Evolutionary conservation across 2,113 vertebrate genomes (phyloP), one percentile per base, ranked within the genome.

Genomic region (Myiozetetes cayanensis): DNA sequence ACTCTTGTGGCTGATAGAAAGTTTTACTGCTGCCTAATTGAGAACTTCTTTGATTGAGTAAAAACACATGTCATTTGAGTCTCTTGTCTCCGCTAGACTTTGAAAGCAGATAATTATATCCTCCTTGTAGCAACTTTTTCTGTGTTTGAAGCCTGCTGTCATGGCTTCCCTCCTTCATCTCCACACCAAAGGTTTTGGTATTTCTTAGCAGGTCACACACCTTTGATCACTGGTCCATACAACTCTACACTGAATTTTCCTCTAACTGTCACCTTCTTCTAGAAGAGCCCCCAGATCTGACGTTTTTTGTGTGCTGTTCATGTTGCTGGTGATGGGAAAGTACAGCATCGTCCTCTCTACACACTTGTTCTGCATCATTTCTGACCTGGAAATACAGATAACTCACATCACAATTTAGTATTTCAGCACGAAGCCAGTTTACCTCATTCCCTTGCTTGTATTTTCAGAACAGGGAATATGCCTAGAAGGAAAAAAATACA

Each of bases 341-440:
- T 33, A 8, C 16, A 67, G n/a, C 2, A 1, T 73, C 2, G 2
- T 70, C 31, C 44, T 81, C 17, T 68, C 59, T 91, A 39, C 17
- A 31, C 18, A 2, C 59, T 62, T 73, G 12, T 24, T 63, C 8
- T 31, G 4, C 47, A 5, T 44, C 0, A 0, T 11, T 71, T 75
- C 44, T 50, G 25, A 47, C 39, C n/a, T 86, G 46, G 50, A 80
- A 81, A 58, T 41, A 76, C 14, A 93, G 21, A 39, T 18, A 49
- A 22, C 10, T 80, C 4, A 11, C 41, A 58, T 31, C 27, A 10
- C 1, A 0, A 9, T 59, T 68, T 43, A 46, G 30, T 47, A 19
- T 21, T 86, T 76, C 53, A 39, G 18, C 35, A 39, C 5, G 52
- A 24, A 86, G 25, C 22, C 37, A 55, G 15, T 25, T 63, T 80